These are phyloP conservation scores for Escarpia spicata DNA, from an alignment of 2,888 invertebrate species.

Conservation along the genomic window DNA sequence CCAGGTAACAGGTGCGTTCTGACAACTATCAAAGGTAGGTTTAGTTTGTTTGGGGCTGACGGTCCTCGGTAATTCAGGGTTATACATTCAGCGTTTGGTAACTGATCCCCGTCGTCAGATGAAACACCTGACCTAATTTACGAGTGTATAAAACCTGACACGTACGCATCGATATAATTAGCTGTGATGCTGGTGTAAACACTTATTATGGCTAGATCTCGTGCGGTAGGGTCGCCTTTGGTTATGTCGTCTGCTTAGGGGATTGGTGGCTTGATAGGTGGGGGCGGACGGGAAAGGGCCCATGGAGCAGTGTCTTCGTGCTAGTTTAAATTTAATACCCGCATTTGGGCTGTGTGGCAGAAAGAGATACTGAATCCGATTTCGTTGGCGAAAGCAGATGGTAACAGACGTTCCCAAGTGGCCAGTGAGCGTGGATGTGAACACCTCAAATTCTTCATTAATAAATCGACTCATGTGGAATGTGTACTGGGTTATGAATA, in stretches of 20 bases:
- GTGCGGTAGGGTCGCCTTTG: neutral
- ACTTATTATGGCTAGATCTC: neutral
- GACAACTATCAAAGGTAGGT: neutral
- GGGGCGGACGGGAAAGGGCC: neutral
- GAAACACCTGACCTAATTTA: neutral
- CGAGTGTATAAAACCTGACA: neutral
- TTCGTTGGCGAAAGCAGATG: neutral
- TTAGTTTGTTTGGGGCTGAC: neutral
- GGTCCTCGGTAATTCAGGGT: neutral
- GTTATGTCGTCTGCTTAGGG: neutral
- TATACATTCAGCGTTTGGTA: neutral
- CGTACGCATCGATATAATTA: neutral
- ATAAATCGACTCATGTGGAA: neutral
- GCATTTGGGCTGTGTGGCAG: no score
- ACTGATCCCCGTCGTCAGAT: neutral
- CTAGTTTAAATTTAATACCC: neutral
- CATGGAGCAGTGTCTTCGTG: neutral
- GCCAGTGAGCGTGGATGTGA: neutral
- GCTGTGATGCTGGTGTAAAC: neutral
- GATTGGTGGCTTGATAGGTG: neutral
- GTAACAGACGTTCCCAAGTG: neutral
- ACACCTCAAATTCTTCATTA: neutral
- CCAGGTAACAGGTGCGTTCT: neutral
- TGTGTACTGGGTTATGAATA: neutral
- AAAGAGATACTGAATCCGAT: neutral